A percentile compares a stretch with the other conserved stretches of the same genome.
Evolutionary conservation across 2,797 vertebrate genomes (phyloP).

Genomic region (Neosalanx taihuensis): DNA sequence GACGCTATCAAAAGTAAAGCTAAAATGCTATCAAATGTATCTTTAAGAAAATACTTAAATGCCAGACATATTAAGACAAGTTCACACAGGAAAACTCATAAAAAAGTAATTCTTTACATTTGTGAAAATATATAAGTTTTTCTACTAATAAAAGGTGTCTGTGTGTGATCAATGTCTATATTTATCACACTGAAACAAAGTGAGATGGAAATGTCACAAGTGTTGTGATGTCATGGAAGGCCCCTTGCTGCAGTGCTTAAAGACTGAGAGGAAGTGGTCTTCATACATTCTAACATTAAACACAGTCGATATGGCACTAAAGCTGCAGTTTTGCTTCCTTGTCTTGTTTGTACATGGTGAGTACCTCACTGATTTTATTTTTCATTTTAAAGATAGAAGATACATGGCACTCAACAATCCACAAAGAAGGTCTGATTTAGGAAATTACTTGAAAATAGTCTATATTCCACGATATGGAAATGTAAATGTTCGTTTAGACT

Average conservation of each 20-base stretch:
- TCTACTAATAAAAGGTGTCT: background rate
- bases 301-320: constrained; percentile 53
- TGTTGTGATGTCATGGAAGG: constrained; percentile 73
- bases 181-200: constrained; percentile 35
- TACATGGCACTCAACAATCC: background rate
- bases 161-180: background rate
- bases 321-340: constrained; percentile 50
- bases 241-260: constrained; percentile 44
- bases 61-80: no score
- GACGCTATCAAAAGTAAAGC: no score
- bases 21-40: no score
- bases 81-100: background rate
- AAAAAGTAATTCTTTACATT: background rate
- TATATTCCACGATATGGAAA: background rate
- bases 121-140: background rate
- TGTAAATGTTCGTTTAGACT: no score
- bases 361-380: constrained; percentile 27
- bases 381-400: background rate
- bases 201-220: constrained; percentile 63
- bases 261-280: constrained; percentile 60
- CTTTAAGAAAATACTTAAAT: no score
- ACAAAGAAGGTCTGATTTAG: background rate
- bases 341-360: constrained; percentile 62
- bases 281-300: constrained; percentile 33
- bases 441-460: background rate